These are phyloP conservation scores for Camponotus fellah DNA, from an alignment of 2,888 invertebrate species.

Conservation along the genomic window DNA sequence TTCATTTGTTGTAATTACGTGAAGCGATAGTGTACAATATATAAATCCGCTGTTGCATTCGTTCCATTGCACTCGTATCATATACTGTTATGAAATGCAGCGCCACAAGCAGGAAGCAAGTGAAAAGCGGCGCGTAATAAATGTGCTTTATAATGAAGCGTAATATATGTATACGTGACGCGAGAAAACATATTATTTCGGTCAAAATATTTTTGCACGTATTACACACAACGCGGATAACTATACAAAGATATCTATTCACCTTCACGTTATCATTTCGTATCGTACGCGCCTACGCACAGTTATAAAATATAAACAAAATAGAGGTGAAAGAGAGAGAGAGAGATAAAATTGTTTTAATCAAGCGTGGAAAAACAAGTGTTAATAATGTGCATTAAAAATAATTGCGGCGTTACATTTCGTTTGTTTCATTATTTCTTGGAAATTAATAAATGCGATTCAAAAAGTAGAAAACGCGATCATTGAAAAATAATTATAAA, in stretches of 20 bases:
- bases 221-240: constrained; percentile 26
- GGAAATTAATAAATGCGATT: background rate
- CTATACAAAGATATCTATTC: constrained; percentile 30
- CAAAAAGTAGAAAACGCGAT: background rate
- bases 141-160: constrained; percentile 49
- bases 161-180: constrained; percentile 49
- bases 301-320: constrained; percentile 35
- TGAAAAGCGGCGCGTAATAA: constrained; percentile 51
- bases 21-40: background rate
- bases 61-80: constrained; percentile 20
- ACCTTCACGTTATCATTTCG: constrained; percentile 16
- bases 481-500: constrained; percentile 6
- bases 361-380: constrained; percentile 40
- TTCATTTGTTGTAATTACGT: constrained; percentile 19
- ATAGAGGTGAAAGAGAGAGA: constrained; percentile 7
- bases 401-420: constrained; percentile 16
- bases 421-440: background rate
- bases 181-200: constrained; percentile 47
- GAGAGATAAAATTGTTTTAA: constrained; percentile 43
- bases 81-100: constrained; percentile 41
- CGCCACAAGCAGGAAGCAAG: constrained; percentile 32
- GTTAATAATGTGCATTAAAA: constrained; percentile 44
- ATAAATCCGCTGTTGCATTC: background rate
- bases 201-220: constrained; percentile 43
- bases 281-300: constrained; percentile 20